phyloP scores from a whole-genome alignment of 2,888 invertebrate genomes.

The Athripsodes cinereus region DNA sequence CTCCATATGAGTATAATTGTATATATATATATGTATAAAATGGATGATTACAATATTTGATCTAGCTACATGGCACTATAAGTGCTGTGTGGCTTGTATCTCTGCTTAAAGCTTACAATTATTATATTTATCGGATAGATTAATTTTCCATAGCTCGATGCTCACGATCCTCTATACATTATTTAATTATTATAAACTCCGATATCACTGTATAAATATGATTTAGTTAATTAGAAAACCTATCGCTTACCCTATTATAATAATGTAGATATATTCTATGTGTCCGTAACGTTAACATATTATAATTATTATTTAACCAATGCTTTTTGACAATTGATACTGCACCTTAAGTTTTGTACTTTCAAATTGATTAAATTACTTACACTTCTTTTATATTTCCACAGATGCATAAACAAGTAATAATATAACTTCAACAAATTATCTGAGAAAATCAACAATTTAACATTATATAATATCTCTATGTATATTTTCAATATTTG shows the following conservation, averaged over 20 bases:
- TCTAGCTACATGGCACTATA: too few species aligned
- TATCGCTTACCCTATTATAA: too few species aligned
- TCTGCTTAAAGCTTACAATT: too few species aligned
- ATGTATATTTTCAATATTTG: conserved; percentile 10
- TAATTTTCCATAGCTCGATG: conserved; percentile 2
- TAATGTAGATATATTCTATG: too few species aligned
- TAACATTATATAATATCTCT: conserved; percentile 25
- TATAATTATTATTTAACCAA: conserved; percentile 27
- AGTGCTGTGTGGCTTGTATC: too few species aligned
- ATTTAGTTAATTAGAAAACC: conserved; percentile 22
- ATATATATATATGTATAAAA: too few species aligned
- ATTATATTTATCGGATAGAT: too few species aligned
- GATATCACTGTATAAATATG: too few species aligned
- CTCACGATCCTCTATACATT: conserved; percentile 21
- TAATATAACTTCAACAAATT: conserved; percentile 29
- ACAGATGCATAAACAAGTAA: conserved; percentile 26
- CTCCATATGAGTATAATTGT: too few species aligned
- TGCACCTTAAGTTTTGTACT: conserved; percentile 29
- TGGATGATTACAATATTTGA: too few species aligned
- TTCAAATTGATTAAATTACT: conserved; percentile 28
- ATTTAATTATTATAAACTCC: conserved; percentile 10
- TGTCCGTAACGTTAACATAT: conserved; percentile 21
- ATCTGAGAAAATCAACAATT: conserved; percentile 28
- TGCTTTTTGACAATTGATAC: conserved; percentile 27
- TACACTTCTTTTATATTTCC: conserved; percentile 12